phyloP scores from a whole-genome alignment of 1,140 invertebrate species.

The Aculops lycopersici region DNA sequence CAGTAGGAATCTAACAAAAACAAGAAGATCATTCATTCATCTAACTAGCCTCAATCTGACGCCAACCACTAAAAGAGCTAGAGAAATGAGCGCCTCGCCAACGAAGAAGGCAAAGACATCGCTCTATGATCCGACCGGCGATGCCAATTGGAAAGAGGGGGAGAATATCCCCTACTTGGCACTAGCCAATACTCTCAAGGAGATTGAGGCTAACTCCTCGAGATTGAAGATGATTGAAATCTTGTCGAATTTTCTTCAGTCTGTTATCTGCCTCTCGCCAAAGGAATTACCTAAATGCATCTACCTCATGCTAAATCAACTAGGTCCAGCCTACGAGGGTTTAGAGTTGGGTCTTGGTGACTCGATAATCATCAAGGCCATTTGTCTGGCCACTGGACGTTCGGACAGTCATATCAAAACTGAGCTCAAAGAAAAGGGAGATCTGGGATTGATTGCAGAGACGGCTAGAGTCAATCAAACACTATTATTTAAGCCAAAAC shows the following conservation, averaged over 20 bases:
- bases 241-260: conserved; percentile 67
- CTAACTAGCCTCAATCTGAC: too few relatives aligned
- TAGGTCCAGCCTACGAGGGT: conserved; percentile 73
- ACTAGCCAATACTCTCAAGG: conserved; percentile 53
- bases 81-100: too few relatives aligned
- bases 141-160: conserved; percentile 47
- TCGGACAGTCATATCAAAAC: conserved; percentile 48
- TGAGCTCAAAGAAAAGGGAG: conserved; percentile 42
- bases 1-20: too few relatives aligned
- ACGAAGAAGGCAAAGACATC: conserved; percentile 22
- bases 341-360: conserved; percentile 74
- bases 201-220: conserved; percentile 56
- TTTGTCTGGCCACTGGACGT: conserved; percentile 64
- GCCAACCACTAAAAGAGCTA: too few relatives aligned
- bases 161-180: conserved; percentile 68
- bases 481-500: conserved; percentile 35
- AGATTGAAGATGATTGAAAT: conserved; percentile 73
- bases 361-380: conserved; percentile 63
- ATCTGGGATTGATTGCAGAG: conserved; percentile 75
- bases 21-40: too few relatives aligned
- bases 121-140: conserved; percentile 68
- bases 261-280: conserved; percentile 52
- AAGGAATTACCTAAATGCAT: conserved; percentile 58
- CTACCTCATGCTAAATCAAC: conserved; percentile 74
- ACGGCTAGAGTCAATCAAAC: conserved; percentile 52